phyloP scores from a whole-genome alignment of 2,113 vertebrate genomes.

The Leptosomus discolor region DNA sequence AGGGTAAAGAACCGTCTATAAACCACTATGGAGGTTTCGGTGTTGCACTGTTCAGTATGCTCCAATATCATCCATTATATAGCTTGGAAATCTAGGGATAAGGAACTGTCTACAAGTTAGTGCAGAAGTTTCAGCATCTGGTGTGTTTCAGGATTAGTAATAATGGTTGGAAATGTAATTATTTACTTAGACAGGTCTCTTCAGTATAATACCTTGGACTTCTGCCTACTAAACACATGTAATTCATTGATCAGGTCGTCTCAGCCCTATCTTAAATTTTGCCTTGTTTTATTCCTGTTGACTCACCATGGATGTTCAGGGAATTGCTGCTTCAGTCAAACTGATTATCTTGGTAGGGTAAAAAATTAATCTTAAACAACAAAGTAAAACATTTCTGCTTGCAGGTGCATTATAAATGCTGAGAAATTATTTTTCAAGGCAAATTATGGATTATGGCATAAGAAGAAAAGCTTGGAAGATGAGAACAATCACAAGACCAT shows the following conservation, averaged over 20 bases:
- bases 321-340: slow-evolving; percentile 33
- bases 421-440: background rate
- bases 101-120: background rate
- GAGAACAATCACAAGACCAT: background rate
- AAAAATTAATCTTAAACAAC: slow-evolving; percentile 47
- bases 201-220: background rate
- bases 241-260: slow-evolving; percentile 11
- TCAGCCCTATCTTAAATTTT: background rate
- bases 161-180: background rate
- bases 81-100: background rate
- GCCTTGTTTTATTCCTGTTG: background rate
- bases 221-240: background rate
- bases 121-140: background rate
- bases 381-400: background rate
- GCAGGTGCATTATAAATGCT: slow-evolving; percentile 8
- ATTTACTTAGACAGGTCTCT: background rate
- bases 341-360: background rate
- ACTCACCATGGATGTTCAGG: background rate
- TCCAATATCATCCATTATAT: background rate
- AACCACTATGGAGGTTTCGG: background rate
- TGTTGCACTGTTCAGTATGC: background rate
- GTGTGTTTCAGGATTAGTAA: background rate
- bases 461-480: background rate
- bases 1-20: background rate
- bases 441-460: background rate